Percentiles rank a stretch among this genome's conserved stretches.
Conservation (phyloP, 2,888 invertebrate species). For the Nebria brevicollis region DNA sequence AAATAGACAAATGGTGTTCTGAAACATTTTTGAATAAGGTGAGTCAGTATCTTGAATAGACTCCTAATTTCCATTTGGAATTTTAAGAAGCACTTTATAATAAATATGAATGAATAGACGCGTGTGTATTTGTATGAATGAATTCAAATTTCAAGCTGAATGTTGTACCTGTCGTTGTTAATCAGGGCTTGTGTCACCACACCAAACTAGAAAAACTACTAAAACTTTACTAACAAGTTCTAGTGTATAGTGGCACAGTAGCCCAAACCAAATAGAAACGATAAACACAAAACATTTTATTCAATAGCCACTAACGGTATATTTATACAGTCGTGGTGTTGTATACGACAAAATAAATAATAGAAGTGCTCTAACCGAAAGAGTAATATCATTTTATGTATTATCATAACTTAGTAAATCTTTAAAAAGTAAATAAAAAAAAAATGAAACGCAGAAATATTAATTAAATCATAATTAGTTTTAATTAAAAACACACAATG, state of each 20-base stretch:
- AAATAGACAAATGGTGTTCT: background rate
- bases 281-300: background rate
- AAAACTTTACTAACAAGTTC: background rate
- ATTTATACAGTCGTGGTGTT: background rate
- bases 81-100: conserved; percentile 1
- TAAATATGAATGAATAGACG: background rate
- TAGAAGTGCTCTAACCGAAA: background rate
- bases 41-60: background rate
- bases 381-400: background rate
- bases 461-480: background rate
- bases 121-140: background rate
- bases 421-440: too few species aligned
- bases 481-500: background rate
- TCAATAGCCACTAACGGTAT: background rate
- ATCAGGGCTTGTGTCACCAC: background rate
- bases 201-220: background rate
- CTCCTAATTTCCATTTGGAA: background rate
- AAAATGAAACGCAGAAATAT: background rate
- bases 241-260: background rate
- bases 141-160: background rate
- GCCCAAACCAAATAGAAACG: conserved; percentile 1
- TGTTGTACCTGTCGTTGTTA: background rate
- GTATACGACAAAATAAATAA: background rate
- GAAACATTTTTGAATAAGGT: background rate
- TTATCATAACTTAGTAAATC: background rate